Evolutionary conservation across 2,888 invertebrate genomes (phyloP), one percentile per base, ranked within the genome.

Genomic region (Orchesella flavescens): DNA sequence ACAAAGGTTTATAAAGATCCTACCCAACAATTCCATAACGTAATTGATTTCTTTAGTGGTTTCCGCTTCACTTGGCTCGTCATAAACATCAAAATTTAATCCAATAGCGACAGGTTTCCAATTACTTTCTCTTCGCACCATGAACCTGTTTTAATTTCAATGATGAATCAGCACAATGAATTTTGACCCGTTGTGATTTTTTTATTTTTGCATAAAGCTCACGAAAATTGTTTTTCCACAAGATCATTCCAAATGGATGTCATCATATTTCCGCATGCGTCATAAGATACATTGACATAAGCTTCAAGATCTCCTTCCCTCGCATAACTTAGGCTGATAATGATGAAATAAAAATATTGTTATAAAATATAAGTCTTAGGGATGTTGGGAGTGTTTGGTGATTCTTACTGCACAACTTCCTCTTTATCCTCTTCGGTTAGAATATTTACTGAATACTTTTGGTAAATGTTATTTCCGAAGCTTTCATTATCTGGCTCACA

Each of bases 221-320:
- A 89, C 90, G 90, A 90, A 24, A 95, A 91, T n/a, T 92, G 91
- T 43, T 94, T 94, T 12, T 93, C 92, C 0, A 96, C 90, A 10
- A 96, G 90, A 0, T 93, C 91, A 0, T 91, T 89, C 96, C 96
- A 96, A 69, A 95, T 92, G 1, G 92, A 92, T 73, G 92, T 91
- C 85, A 96, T 91, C 66, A 95, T 91, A 46, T 93, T 93, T n/a
- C n/a, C n/a, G n/a, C n/a, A n/a, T 0, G 91, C 90, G 7, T n/a
- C n/a, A n/a, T 92, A 91, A 10, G 92, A 90, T 19, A 95, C 93
- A 82, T 94, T 93, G 19, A 96, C 90, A 93, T 94, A 95, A 89
- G 93, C 93, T 89, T 96, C 96, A 88, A 97, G 89, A 89, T 96
- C 96, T 0, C 96, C 96, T 90, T 96, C 96, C 89, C 93, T 93